These are phyloP conservation scores for Dendrocincla fuliginosa DNA, from an alignment of 2,797 vertebrate species.

Conservation along the genomic window DNA sequence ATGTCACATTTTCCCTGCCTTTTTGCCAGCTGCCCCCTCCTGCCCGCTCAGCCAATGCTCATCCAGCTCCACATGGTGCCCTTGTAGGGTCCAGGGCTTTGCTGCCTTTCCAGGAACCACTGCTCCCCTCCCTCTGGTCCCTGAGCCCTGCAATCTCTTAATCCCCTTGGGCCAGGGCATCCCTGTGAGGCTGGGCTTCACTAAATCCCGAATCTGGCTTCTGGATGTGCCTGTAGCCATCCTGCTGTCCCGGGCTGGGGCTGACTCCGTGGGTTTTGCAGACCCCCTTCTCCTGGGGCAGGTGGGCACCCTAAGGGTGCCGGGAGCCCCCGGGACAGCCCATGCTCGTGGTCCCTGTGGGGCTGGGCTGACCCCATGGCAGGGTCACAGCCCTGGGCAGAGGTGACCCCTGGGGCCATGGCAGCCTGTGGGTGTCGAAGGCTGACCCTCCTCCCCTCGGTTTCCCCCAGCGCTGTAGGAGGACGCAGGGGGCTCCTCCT, in stretches of 20 bases:
- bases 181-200: not conserved
- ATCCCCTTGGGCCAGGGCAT: constrained; percentile 41
- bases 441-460: not conserved
- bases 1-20: constrained; percentile 25
- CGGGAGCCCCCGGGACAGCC: fast-evolving
- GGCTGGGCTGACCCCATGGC: not conserved
- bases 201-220: not conserved
- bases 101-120: constrained; percentile 50
- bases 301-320: fast-evolving
- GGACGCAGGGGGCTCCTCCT: not conserved
- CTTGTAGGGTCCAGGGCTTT: constrained; percentile 61
- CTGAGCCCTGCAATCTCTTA: constrained; percentile 48
- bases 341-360: not conserved
- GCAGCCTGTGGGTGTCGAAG: not conserved
- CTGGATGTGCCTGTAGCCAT: not conserved
- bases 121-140: not conserved
- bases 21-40: constrained; percentile 30
- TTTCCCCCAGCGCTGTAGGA: not conserved
- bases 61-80: not conserved
- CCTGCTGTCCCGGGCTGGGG: fast-evolving
- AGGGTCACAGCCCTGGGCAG: not conserved
- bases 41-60: constrained; percentile 42
- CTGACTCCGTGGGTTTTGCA: not conserved
- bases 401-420: not conserved
- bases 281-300: not conserved